Evolutionary conservation across 2,113 vertebrate species (phyloP), one percentile per base, ranked within the genome.

Genomic region (Myocastor coypus): DNA sequence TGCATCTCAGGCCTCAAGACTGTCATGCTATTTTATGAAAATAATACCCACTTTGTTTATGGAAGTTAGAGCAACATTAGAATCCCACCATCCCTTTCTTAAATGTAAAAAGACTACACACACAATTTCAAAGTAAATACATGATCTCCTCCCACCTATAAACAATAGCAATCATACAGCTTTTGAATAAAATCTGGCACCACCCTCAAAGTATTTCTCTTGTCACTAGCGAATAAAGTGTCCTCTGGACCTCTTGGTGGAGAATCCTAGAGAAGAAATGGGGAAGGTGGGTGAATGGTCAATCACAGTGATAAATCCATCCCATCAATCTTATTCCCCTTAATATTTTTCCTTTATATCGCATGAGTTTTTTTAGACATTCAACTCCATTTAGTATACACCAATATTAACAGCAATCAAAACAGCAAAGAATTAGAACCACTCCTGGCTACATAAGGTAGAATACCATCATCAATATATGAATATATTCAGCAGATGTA

Each of bases 311-410:
- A 94, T 81, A 96, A 84, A 34, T 37, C 26, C 7, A 87, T 9
- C 69, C 57, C 34, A 66, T 61, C 64, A 40, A 69, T 57, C 42
- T 46, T 50, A 71, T 28, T 85, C 87, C 34, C n/a, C 16, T 59
- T 78, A 22, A 83, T 84, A n/a, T 77, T 52, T 46, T 89, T 94
- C 42, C 90, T 90, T 78, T 84, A 64, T 13, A 80, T 59, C 88
- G 87, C 22, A 86, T 20, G 46, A 93, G 52, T 52, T 94, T 57
- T 46, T 46, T 42, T 40, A 94, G 17, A 20, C n/a, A 80, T 84
- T 75, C 42, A 61, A 52, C 30, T 92, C 93, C 19, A 96, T 46
- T 80, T 66, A 66, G 46, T 32, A 32, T 11, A 92, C 12, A 13
- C 7, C 78, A 50, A 89, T 68, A n/a, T n/a, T 77, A 57, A 91